These are phyloP conservation scores for Aphidius colemani DNA, from an alignment of 2,888 invertebrate genomes.

Conservation along the genomic window DNA sequence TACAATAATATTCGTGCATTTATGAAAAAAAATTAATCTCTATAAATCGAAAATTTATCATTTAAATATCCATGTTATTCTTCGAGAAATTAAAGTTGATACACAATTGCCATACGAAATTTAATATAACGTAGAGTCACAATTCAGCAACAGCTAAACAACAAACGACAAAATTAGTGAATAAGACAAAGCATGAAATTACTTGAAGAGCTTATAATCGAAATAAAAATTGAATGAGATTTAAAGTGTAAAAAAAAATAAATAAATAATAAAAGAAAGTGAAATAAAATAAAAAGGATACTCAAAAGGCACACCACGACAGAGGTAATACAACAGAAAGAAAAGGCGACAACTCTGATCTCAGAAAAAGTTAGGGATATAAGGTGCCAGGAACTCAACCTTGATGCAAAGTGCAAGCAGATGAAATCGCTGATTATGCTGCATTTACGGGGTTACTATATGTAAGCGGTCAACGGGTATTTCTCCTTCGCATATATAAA, in stretches of 20 bases:
- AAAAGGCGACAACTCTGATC: constrained; percentile 24
- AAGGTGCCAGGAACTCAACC: constrained; percentile 48
- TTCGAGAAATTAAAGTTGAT: too few relatives aligned
- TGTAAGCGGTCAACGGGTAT: constrained; percentile 40
- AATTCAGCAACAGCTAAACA: too few relatives aligned
- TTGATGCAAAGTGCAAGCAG: constrained; percentile 59
- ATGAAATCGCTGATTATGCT: constrained; percentile 58
- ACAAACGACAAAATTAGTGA: too few relatives aligned
- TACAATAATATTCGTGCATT: too few relatives aligned
- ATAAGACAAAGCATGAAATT: too few relatives aligned
- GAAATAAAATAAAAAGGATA: constrained; percentile 6
- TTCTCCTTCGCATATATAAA: constrained; percentile 33
- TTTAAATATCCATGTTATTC: too few relatives aligned
- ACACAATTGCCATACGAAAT: too few relatives aligned
- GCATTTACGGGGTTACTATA: constrained; percentile 59
- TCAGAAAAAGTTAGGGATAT: constrained; percentile 39
- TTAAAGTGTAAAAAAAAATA: not conserved
- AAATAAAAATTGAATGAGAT: not conserved
- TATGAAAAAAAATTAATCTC: too few relatives aligned
- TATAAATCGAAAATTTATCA: too few relatives aligned
- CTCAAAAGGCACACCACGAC: constrained; percentile 6
- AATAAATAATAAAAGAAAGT: not conserved
- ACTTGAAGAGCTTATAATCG: not conserved
- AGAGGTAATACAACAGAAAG: constrained; percentile 31
- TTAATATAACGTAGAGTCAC: too few relatives aligned